Evolutionary conservation across 2,888 invertebrate species (phyloP).

Genomic region (Nephrotoma guestfalica): DNA sequence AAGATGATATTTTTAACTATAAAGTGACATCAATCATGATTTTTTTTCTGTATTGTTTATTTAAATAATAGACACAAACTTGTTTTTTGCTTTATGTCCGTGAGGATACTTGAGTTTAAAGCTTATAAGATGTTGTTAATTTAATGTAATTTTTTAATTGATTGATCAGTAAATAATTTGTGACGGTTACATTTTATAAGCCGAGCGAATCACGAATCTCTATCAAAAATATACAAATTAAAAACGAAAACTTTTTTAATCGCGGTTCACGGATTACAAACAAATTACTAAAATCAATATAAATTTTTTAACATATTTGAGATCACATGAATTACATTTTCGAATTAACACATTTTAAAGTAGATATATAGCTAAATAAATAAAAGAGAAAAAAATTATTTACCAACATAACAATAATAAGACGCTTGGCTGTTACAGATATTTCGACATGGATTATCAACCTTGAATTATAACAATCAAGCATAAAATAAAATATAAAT

Average conservation of each 20-base stretch:
- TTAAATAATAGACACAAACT: background rate
- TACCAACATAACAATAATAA: background rate
- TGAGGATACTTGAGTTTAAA: background rate
- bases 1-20: background rate
- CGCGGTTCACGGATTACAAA: no score
- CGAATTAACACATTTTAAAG: background rate
- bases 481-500: background rate
- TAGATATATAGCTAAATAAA: background rate
- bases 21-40: background rate
- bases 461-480: background rate
- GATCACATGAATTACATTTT: background rate
- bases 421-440: background rate
- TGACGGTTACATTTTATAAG: background rate
- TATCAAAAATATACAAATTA: no score
- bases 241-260: no score
- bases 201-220: background rate
- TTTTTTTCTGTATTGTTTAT: background rate
- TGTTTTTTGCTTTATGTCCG: background rate
- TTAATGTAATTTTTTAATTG: background rate
- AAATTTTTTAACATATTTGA: background rate
- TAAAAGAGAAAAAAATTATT: background rate
- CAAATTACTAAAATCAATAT: no score
- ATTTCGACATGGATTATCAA: background rate
- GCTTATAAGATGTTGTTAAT: background rate
- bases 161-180: background rate